Base-by-base conservation (phyloP, 1,140 invertebrate species). In the Macrostomum lignano region DNA sequence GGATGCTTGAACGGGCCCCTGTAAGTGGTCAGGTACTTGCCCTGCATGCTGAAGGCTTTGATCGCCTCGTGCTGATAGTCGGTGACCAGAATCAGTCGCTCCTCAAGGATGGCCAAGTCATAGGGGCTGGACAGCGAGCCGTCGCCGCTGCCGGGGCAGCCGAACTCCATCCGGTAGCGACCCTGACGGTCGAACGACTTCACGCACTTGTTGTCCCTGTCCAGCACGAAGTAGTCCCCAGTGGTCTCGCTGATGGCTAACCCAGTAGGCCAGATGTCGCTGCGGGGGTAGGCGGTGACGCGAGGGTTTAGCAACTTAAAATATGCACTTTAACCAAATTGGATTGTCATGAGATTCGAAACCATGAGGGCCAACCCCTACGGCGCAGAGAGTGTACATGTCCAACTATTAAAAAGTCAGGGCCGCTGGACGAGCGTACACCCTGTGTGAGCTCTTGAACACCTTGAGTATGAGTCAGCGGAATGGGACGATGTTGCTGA, bases 241-340 rank as follows among this genome's bases (percentile, higher is more conserved):
- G 36, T 21, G 17, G 37, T 38, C n/a, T n/a, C n/a, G 1, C 38
- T 42, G 2, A 46, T 34, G 7, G 38, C 33, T 7, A 52, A 20
- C 9, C 50, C 50, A 17, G 44, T 47, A 17, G 50, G 50, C 47
- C 47, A 52, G 3, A 48, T 45, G 20, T 49, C 45, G 17, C 44
- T 46, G 15, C 7, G 21, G 24, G 51, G 48, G 9, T 36, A 23
- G 6, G 19, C 25, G 13, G 36, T 24, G n/a, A 10, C n/a, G n/a
- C 23, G n/a, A n/a, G n/a, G n/a, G n/a, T n/a, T n/a, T n/a, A n/a
- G n/a, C n/a, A n/a, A n/a, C n/a, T n/a, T n/a, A n/a, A n/a, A n/a
- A n/a, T n/a, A n/a, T n/a, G n/a, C n/a, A n/a, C n/a, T n/a, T n/a
- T n/a, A n/a, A n/a, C n/a, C n/a, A n/a, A n/a, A n/a, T n/a, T n/a